Evolutionary conservation across 2,888 invertebrate genomes (phyloP).

Genomic region (Lasioglossum marginatum): DNA sequence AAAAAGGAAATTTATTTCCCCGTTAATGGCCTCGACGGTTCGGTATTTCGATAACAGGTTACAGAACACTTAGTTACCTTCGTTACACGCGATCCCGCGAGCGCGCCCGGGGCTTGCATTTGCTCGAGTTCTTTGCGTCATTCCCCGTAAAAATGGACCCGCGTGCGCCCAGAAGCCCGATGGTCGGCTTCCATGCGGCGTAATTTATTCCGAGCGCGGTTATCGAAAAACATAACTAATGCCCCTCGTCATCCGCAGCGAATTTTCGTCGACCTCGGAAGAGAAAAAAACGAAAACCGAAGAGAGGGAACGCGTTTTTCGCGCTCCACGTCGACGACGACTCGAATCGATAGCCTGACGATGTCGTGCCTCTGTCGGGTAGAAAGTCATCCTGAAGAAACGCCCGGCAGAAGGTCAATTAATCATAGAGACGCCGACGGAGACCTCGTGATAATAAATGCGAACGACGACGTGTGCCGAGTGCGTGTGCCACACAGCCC

Average conservation of each 20-base stretch:
- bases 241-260: conserved; percentile 54
- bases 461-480: conserved; percentile 40
- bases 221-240: conserved; percentile 61
- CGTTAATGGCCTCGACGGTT: conserved; percentile 29
- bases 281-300: conserved; percentile 18
- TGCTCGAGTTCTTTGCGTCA: conserved; percentile 25
- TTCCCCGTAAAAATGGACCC: conserved; percentile 24
- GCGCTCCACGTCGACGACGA: conserved; percentile 10
- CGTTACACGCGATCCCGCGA: conserved; percentile 34
- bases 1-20: conserved; percentile 45
- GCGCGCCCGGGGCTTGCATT: conserved; percentile 23
- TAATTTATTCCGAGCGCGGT: conserved; percentile 44
- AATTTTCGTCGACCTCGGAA: conserved; percentile 43
- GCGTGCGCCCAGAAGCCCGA: background rate
- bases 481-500: conserved; percentile 37
- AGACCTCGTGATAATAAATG: conserved; percentile 64
- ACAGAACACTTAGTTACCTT: conserved; percentile 28
- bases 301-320: conserved; percentile 26
- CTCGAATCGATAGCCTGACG: conserved; percentile 64
- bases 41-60: conserved; percentile 40
- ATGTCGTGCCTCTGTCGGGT: conserved; percentile 56
- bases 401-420: conserved; percentile 54
- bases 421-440: conserved; percentile 65
- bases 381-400: conserved; percentile 64
- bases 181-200: conserved; percentile 17